These are phyloP conservation scores for Felis catus DNA, from an alignment of 2,113 vertebrate species.

Conservation along the genomic window F.catus_Fca126_mat1.0 CM031413.1:98454001-98454500, in stretches of 20 bases:
- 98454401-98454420: neutral
- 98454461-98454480: neutral
- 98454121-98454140: slow-evolving; percentile 5
- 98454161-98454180: neutral
- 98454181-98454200: neutral
- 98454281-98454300: neutral
- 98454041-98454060: no score
- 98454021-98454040: no score
- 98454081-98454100: neutral
- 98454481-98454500: neutral
- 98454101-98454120: neutral
- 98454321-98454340: neutral
- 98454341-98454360: neutral
- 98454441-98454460: neutral
- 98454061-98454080: neutral
- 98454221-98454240: neutral
- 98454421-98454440: neutral
- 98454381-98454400: neutral
- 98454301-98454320: neutral
- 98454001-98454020: no score
- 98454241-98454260: neutral
- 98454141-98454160: neutral
- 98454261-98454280: neutral
- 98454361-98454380: no score
- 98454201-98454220: slow-evolving; percentile 8